Evolutionary conservation across 2,888 invertebrate genomes (phyloP), one percentile per base, ranked within the genome.

Genomic region (Encarsia formosa): DNA sequence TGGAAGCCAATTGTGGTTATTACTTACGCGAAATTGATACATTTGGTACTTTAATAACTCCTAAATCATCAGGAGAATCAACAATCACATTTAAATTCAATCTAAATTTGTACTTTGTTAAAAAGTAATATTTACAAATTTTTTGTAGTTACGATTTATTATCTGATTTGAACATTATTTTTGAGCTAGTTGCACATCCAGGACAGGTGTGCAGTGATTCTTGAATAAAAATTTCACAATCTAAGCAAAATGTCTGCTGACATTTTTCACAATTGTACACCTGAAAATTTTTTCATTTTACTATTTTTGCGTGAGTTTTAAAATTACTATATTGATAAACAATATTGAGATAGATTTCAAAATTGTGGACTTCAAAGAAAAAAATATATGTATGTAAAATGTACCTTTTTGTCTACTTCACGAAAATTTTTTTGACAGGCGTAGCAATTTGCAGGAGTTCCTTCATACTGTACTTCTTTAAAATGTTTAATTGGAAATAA

Each of bases 151-250:
- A 22, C 8, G 43, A 37, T 18, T 50, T 53, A 48, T 50, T 56
- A 31, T 40, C 39, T 37, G 45, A 31, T 49, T 61, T 61, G 35
- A 77, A 75, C 63, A 77, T 80, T 19, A 77, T 77, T 44, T 75
- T 67, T 39, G 76, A 74, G 73, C 80, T 83, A 3, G 88, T 85
- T n/a, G 92, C 86, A 77, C 99, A 99, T 37, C 94, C 96, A 15
- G 98, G 97, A 74, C 99, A 99, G 32, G 91, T 90, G 75, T 99
- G 98, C 47, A 99, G 78, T 1, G 91, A 88, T 63, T 92, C 91
- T 61, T 97, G 92, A 32, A 98, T 86, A 70, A 94, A 91, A 63
- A 91, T 81, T 78, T 98, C 97, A 78, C 99, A 99, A 75, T 98
- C 95, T 65, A 91, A 80, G 73, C 99, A 99, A 75, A 91, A 97